phyloP scores from a whole-genome alignment of 2,888 invertebrate species.

The Liodrosophila aerea region DNA sequence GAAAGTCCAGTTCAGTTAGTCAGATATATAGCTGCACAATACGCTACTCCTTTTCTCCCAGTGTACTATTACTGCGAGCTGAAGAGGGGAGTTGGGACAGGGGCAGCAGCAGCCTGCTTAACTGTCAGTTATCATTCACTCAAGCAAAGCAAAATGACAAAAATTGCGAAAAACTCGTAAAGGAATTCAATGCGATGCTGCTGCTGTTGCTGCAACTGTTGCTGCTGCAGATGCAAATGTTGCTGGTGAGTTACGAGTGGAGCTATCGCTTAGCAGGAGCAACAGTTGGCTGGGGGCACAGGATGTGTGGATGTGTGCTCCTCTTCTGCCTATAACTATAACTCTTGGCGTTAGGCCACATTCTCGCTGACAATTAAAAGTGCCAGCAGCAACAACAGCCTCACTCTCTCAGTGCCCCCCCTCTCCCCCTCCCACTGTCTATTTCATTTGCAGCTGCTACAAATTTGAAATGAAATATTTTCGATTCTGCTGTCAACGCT shows the following conservation, averaged over 20 bases:
- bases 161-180: constrained; percentile 53
- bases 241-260: constrained; percentile 54
- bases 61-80: neutral
- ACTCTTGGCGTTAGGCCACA: constrained; percentile 36
- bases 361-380: constrained; percentile 31
- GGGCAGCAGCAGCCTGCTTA: constrained; percentile 53
- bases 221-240: constrained; percentile 55
- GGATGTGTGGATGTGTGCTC: constrained; percentile 51
- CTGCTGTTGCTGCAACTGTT: constrained; percentile 17
- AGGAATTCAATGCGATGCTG: constrained; percentile 38
- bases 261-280: constrained; percentile 34
- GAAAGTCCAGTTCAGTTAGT: too few species aligned
- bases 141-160: constrained; percentile 61
- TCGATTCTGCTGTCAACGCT: constrained; percentile 77
- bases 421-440: neutral
- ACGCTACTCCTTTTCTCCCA: neutral
- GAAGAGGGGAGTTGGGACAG: neutral
- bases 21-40: too few species aligned
- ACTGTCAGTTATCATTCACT: constrained; percentile 79
- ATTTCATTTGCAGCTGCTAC: constrained; percentile 34
- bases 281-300: constrained; percentile 24
- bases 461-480: constrained; percentile 78
- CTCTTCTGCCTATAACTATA: constrained; percentile 34
- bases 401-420: neutral
- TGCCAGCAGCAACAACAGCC: constrained; percentile 1